Percentiles rank a stretch among this genome's conserved stretches.
phyloP scores from a whole-genome alignment of 2,113 vertebrate genomes.

The Harpagus bidentatus region DNA sequence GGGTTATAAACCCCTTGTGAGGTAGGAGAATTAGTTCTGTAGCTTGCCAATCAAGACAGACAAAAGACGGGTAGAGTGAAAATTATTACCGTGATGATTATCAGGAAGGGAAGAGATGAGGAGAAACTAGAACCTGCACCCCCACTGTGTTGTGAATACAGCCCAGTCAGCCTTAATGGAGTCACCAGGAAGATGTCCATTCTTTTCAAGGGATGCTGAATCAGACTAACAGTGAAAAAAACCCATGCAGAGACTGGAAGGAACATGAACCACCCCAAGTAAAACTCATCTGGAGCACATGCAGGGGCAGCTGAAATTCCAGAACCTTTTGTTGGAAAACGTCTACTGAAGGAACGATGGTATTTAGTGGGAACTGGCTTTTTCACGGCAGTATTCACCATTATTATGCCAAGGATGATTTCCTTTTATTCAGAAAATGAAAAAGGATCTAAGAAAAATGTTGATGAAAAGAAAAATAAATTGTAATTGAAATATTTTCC shows the following conservation, averaged over 20 bases:
- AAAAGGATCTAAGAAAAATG: conserved; percentile 33
- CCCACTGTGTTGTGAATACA: background rate
- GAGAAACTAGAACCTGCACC: background rate
- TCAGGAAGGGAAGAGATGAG: background rate
- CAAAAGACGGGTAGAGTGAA: background rate
- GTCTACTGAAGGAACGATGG: background rate
- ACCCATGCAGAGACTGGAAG: background rate
- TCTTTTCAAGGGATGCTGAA: background rate
- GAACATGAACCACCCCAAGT: background rate
- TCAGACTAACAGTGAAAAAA: background rate
- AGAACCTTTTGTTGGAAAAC: conserved; percentile 43
- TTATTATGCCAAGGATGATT: background rate
- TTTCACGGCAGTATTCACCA: conserved; percentile 5
- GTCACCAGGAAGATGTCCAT: background rate
- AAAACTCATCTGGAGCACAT: conserved; percentile 24
- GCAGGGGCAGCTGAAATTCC: conserved; percentile 5
- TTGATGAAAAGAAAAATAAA: background rate
- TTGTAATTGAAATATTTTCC: conserved; percentile 35
- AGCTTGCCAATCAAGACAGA: background rate
- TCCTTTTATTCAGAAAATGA: conserved; percentile 41
- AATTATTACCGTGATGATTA: background rate
- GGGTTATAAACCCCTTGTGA: background rate
- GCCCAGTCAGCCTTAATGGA: background rate
- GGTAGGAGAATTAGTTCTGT: background rate
- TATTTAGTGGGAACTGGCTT: background rate